Evolutionary conservation across 2,888 invertebrate species (phyloP), one percentile per base, ranked within the genome.

Genomic region (Pseudoips prasinana): DNA sequence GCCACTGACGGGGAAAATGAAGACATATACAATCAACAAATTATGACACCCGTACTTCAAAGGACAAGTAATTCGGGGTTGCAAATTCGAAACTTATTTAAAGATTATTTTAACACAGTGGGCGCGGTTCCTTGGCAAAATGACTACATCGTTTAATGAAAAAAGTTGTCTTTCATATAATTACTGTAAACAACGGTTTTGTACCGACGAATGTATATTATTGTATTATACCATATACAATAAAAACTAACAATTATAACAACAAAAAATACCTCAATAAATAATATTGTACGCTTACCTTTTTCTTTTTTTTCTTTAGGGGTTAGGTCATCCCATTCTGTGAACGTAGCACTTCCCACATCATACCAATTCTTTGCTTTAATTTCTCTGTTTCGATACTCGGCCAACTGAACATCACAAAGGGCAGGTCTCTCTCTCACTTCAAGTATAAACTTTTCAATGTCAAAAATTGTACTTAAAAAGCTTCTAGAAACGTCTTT

Each of bases 371-470:
- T 11, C 28, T 38, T 38, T 33, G 32, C 33, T 41, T 41, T 35
- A n/a, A 42, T 37, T 33, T 42, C 40, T 38, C 34, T 37, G 33
- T 41, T 41, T 25, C 37, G 33, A 37, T 45, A 43, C 35, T 43
- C 36, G 33, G 39, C 28, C 43, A 39, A 43, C 35, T 39, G 39
- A 30, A 43, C 35, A 39, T 43, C 43, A 19, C 36, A 39, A 36
- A 43, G 35, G 29, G 39, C 43, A 39, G 39, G 43, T 43, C 43
- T 37, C 43, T 43, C 32, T 43, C 39, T 43, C 43, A 47, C 46
- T 47, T 47, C 40, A 47, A 43, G 39, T 10, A 43, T 47, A 46
- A 42, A 46, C 36, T 42, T 42, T 39, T 42, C 42, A 42, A 39
- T 46, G 37, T 46, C 36, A 39, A 42, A 42, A 42, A 46, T 39